A percentile compares a stretch with the other conserved stretches of the same genome.
phyloP scores from a whole-genome alignment of 2,113 vertebrate genomes.

The Hemibagrus wyckioides region DNA sequence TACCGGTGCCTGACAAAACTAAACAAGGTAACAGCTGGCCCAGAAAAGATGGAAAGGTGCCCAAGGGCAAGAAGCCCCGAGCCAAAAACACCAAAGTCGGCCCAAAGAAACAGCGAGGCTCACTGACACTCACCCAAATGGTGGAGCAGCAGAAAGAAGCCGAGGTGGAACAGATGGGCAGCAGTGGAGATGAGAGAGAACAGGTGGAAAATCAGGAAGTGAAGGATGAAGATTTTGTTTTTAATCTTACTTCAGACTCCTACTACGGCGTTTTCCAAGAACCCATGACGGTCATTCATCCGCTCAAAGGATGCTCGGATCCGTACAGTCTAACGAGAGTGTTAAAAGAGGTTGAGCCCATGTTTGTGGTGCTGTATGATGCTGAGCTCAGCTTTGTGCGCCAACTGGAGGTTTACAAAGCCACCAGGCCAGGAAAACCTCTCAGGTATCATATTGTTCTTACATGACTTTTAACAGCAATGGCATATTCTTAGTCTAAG shows the following conservation, averaged over 20 bases:
- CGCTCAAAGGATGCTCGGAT: slow-evolving; percentile 85
- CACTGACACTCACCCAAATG: slow-evolving; percentile 85
- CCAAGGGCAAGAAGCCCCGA: slow-evolving; percentile 71
- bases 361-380: slow-evolving; percentile 90
- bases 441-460: slow-evolving; percentile 70
- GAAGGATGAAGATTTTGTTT: slow-evolving; percentile 71
- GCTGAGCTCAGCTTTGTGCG: slow-evolving; percentile 90
- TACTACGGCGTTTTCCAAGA: slow-evolving; percentile 89
- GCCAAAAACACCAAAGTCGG: slow-evolving; percentile 60
- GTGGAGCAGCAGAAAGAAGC: slow-evolving; percentile 64
- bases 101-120: slow-evolving; percentile 66
- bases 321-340: slow-evolving; percentile 89
- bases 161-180: slow-evolving; percentile 55
- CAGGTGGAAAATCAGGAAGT: slow-evolving; percentile 54
- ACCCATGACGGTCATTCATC: slow-evolving; percentile 89
- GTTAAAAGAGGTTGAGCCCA: slow-evolving; percentile 88
- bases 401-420: slow-evolving; percentile 93
- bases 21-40: slow-evolving; percentile 62
- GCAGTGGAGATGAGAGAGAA: slow-evolving; percentile 71
- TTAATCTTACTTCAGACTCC: slow-evolving; percentile 84
- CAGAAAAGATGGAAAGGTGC: slow-evolving; percentile 55
- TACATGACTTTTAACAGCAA: neutral
- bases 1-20: slow-evolving; percentile 56
- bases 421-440: slow-evolving; percentile 83
- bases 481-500: neutral